Percentiles rank a stretch among this genome's conserved stretches.
phyloP scores from a whole-genome alignment of 30 jellyfish, hydroid and myxozoan species.

The Turritopsis dohrnii region DNA sequence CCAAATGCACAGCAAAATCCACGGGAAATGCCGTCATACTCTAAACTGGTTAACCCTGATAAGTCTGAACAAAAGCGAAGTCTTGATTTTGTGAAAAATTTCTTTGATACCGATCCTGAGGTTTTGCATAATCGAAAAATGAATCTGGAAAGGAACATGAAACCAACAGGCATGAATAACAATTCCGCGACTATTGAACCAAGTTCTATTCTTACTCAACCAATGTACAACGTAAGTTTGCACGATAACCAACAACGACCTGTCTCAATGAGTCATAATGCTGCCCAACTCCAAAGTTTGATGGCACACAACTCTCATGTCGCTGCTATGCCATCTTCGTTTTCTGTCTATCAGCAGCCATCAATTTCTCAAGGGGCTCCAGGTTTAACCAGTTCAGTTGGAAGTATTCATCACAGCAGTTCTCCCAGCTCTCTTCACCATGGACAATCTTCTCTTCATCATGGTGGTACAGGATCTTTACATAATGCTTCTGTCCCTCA shows the following conservation, averaged over 20 bases:
- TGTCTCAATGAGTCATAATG: neutral
- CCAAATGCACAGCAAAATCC: neutral
- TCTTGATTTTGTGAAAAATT: constrained; percentile 40
- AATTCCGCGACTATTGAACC: neutral
- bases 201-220: neutral
- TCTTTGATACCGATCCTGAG: constrained; percentile 37
- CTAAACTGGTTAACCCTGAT: constrained; percentile 3
- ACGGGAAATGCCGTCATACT: neutral
- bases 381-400: neutral
- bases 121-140: constrained; percentile 31
- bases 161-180: neutral
- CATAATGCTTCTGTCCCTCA: neutral
- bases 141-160: neutral
- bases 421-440: neutral
- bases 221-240: neutral
- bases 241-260: neutral
- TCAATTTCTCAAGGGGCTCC: constrained; percentile 4
- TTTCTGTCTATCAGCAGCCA: constrained; percentile 1
- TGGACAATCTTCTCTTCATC: neutral
- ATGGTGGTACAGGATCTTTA: neutral
- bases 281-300: neutral
- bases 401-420: neutral
- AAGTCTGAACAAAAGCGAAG: constrained; percentile 32
- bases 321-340: neutral
- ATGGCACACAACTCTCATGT: neutral